phyloP scores from a whole-genome alignment of 2,113 vertebrate species.

The Camarhynchus parvulus region DNA sequence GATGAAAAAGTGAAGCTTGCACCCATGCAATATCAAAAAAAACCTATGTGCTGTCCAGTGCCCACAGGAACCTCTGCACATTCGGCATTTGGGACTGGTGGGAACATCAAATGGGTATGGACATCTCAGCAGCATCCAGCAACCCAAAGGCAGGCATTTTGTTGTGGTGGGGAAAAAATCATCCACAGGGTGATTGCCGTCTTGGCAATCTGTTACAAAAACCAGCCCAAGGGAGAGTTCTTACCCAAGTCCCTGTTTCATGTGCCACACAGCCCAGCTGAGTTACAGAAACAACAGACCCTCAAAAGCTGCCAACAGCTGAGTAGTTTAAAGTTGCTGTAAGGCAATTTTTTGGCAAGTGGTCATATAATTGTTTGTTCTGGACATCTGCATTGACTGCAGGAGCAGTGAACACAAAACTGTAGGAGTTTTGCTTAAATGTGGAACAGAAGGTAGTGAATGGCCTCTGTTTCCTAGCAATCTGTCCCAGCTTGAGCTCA shows the following conservation, averaged over 20 bases:
- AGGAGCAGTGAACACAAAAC: neutral
- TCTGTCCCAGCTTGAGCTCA: neutral
- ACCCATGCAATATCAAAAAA: neutral
- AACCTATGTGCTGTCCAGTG: neutral
- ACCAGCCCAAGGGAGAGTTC: neutral
- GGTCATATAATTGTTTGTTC: slow-evolving; percentile 20
- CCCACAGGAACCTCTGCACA: neutral
- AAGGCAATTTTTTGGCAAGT: slow-evolving; percentile 3
- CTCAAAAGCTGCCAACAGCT: neutral
- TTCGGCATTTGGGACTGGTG: neutral
- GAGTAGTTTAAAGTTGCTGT: neutral
- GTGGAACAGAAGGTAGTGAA: neutral
- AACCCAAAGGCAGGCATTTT: neutral
- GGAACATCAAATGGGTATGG: neutral
- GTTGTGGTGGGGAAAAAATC: neutral
- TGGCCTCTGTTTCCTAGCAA: neutral
- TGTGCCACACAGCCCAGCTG: neutral
- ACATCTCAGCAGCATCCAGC: neutral
- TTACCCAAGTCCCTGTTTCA: neutral
- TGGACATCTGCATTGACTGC: neutral
- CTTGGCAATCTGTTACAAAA: neutral
- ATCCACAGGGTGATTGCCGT: neutral
- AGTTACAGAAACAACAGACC: neutral
- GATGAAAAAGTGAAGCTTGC: neutral
- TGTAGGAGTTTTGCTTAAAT: neutral